Base-by-base conservation (phyloP, 2,797 vertebrate genomes). In the Megalops cyprinoides region DNA sequence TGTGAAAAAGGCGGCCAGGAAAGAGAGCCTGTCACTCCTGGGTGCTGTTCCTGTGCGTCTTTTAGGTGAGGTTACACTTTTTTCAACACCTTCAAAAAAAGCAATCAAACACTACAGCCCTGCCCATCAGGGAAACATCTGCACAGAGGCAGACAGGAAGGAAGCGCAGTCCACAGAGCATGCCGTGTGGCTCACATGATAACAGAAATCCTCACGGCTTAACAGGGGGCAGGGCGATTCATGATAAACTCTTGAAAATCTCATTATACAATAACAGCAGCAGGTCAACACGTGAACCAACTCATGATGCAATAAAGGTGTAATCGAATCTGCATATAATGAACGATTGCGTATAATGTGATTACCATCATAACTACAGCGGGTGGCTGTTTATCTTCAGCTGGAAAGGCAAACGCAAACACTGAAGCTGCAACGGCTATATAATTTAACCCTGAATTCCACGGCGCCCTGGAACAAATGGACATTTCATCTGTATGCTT, bases 1-100 rank as follows among this genome's bases (percentile, higher is more conserved):
- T 20, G 65, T 31, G 2, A 28, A 20, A 60, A 28, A 31, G 18
- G 4, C 4, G 46, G 48, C 46, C 10, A 62, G 14, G 12, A 18
- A 53, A 18, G 25, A 25, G 25, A n/a, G 42, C 37, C 37, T 20
- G 12, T 69, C 15, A 18, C 42, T 69, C 65, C 37, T 9, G 20
- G 65, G 67, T 71, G 67, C 42, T 71, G 44, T 42, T 71, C 18
- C 37, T 42, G 67, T 71, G n/a, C 67, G 42, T 71, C 9, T 23
- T 42, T 23, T 23, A 71, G 15, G 3, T 20, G 37, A 20, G 62
- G 62, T 44, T 71, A 42, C 39, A 34, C 18, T 8, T 69, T 39
- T 69, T n/a, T 37, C 65, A 15, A 20, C 67, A 42, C 67, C 1
- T 4, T 23, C 37, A 37, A 18, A 14, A 74, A 74, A n/a, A 0